Conservation (phyloP, 2,888 invertebrate species). For the Cheilosia variabilis region DNA sequence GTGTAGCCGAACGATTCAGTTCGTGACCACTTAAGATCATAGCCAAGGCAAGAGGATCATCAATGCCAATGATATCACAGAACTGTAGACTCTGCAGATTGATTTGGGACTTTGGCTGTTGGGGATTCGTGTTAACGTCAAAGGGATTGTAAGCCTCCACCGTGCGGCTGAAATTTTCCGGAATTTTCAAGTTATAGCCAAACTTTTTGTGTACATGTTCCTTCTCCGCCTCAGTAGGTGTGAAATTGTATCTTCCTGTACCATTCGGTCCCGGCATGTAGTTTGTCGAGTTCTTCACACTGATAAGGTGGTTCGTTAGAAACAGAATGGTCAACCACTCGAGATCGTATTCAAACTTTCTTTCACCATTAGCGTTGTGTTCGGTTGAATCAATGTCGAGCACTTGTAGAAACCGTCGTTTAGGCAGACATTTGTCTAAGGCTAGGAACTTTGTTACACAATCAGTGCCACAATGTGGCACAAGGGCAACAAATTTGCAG, state of each 20-base stretch:
- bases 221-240: conserved; percentile 90
- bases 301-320: conserved; percentile 94
- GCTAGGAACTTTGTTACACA: conserved; percentile 93
- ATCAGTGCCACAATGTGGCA: conserved; percentile 88
- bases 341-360: conserved; percentile 88
- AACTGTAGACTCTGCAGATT: conserved; percentile 89
- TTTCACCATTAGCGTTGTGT: conserved; percentile 84
- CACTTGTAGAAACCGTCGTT: conserved; percentile 94
- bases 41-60: conserved; percentile 91
- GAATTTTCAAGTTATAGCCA: conserved; percentile 88
- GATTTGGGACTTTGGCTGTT: conserved; percentile 85
- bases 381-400: conserved; percentile 87
- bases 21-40: conserved; percentile 85
- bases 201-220: conserved; percentile 87
- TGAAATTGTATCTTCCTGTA: conserved; percentile 85
- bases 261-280: conserved; percentile 93
- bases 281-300: conserved; percentile 87
- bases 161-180: conserved; percentile 91
- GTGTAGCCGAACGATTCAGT: conserved; percentile 78
- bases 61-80: conserved; percentile 89
- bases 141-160: conserved; percentile 86
- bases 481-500: conserved; percentile 95
- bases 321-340: conserved; percentile 96
- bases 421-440: conserved; percentile 97
- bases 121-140: conserved; percentile 80